Conservation (phyloP, 1,140 invertebrate species). For the Trachymyrmex septentrionalis region DNA sequence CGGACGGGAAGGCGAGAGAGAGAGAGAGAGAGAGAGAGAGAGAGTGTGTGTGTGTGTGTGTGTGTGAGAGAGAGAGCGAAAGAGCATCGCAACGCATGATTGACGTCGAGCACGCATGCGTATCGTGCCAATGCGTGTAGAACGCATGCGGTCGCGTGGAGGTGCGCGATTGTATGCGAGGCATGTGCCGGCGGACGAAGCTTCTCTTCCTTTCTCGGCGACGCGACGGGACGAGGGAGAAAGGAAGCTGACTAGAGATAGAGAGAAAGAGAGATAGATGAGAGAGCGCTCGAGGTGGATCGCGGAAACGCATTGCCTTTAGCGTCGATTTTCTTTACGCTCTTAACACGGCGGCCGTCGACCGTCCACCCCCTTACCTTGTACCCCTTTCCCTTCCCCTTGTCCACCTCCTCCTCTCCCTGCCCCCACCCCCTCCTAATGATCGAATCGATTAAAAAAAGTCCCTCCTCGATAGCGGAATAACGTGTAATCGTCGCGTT, state of each 20-base stretch:
- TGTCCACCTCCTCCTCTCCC: too few relatives aligned
- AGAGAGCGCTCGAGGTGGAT: constrained; percentile 66
- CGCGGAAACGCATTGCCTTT: constrained; percentile 78
- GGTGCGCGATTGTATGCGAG: constrained; percentile 57
- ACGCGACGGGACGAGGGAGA: constrained; percentile 67
- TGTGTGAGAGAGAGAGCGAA: constrained; percentile 70
- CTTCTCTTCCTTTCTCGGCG: constrained; percentile 72
- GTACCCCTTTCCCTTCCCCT: background rate
- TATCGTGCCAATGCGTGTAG: constrained; percentile 42
- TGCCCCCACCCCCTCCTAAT: background rate
- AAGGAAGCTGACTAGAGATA: constrained; percentile 51
- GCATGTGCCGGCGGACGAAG: constrained; percentile 23
- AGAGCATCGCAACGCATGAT: constrained; percentile 78
- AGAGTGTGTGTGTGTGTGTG: too few relatives aligned
- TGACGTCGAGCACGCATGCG: constrained; percentile 67
- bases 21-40: constrained; percentile 66
- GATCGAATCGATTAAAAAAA: constrained; percentile 76
- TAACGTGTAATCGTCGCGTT: constrained; percentile 62
- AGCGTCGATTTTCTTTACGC: constrained; percentile 79
- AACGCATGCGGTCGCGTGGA: constrained; percentile 54
- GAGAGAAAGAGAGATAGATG: constrained; percentile 46
- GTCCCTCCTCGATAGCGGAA: constrained; percentile 66
- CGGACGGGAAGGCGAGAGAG: constrained; percentile 67
- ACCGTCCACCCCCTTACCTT: constrained; percentile 40
- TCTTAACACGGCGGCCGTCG: constrained; percentile 71